Evolutionary conservation across 1,140 invertebrate genomes (phyloP).

Genomic region (Drosophila arawakana): DNA sequence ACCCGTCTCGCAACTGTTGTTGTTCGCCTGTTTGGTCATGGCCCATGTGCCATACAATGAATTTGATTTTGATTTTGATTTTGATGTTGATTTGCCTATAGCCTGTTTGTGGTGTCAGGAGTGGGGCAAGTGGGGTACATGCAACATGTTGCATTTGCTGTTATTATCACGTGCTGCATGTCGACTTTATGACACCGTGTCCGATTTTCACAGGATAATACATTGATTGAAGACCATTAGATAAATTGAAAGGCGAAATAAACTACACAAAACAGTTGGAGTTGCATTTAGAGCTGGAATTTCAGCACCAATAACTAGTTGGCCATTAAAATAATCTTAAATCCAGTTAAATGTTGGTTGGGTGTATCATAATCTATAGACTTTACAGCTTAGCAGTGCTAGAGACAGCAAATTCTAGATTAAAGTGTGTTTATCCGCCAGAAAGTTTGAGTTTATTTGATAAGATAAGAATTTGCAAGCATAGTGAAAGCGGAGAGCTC

Average conservation of each 20-base stretch:
- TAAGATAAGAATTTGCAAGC: too few relatives aligned
- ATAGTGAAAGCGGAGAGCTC: too few relatives aligned
- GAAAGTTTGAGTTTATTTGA: too few relatives aligned
- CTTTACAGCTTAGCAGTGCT: too few relatives aligned
- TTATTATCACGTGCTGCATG: conserved; percentile 8
- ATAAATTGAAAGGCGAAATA: not conserved
- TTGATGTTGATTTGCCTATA: conserved; percentile 54
- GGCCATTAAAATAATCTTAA: too few relatives aligned
- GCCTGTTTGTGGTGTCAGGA: conserved; percentile 3
- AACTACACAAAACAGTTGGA: not conserved
- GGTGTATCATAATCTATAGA: too few relatives aligned
- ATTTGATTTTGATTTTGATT: conserved; percentile 71
- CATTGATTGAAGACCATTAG: conserved; percentile 8
- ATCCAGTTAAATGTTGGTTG: too few relatives aligned
- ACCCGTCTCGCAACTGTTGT: conserved; percentile 35
- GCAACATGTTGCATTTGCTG: conserved; percentile 67
- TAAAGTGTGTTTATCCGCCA: too few relatives aligned
- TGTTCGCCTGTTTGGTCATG: conserved; percentile 22
- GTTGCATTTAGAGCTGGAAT: not conserved
- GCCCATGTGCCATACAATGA: conserved; percentile 63
- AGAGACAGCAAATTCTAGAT: too few relatives aligned
- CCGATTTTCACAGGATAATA: not conserved
- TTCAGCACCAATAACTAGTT: too few relatives aligned
- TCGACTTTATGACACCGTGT: conserved; percentile 17
- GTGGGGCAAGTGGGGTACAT: not conserved